Evolutionary conservation across 2,113 vertebrate genomes (phyloP), one percentile per base, ranked within the genome.

Genomic region (Cygnus atratus): DNA sequence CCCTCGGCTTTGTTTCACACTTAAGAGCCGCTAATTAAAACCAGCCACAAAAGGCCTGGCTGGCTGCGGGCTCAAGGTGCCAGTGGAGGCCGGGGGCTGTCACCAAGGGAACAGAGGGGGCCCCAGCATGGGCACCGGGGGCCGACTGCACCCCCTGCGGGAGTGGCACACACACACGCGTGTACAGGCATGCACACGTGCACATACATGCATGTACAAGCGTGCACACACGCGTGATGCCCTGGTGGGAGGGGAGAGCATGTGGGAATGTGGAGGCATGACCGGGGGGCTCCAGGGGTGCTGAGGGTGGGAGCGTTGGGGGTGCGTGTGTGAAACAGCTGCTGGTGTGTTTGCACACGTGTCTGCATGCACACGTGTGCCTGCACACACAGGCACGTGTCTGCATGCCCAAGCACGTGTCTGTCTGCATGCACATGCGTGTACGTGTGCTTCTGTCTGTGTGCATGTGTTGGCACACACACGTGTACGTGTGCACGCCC

Each of bases 21-120:
- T 96, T 93, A 91, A 92, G 75, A 95, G 81, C n/a, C 94, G 93
- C 90, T 96, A 97, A 97, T 97, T 96, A 97, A 97, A 97, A 88
- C 54, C 96, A 96, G 96, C 62, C 79, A 91, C 95, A 96, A 95
- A 95, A 72, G 94, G 55, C 43, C 74, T 37, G 92, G 84, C 94
- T 87, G 68, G 72, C 12, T 5, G 58, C 44, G 14, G 79, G 88
- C 13, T 8, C 2, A 43, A 72, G 82, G 94, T 91, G 93, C 93
- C 96, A 95, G 79, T 6, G 2, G 72, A 92, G 92, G 48, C 83
- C 0, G 0, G 75, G 84, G 93, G 39, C 95, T 13, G 86, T 96
- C 96, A 95, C 96, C 93, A 95, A 83, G 95, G 96, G 95, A 97
- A 96, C 90, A 39, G 63, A 52, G 37, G 86, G 68, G 73, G 80